These are phyloP conservation scores for Chondrilla cf. caribensis DNA, from an alignment of 37 sponge, comb jelly and placozoan species.

Conservation along the genomic window DNA sequence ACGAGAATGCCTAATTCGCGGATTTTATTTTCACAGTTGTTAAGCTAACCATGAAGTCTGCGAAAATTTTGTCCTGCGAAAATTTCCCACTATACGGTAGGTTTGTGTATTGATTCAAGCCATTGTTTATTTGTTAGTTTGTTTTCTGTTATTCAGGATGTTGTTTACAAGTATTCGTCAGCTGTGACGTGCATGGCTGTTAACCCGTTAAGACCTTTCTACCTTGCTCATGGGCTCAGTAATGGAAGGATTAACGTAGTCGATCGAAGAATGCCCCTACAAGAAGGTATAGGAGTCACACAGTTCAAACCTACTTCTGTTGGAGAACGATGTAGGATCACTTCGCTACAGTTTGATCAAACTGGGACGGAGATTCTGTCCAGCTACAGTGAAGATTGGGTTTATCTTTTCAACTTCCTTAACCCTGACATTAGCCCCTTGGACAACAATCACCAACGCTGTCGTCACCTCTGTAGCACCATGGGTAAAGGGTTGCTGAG, in stretches of 20 bases:
- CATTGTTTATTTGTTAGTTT: too few species aligned
- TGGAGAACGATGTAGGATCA: constrained; percentile 38
- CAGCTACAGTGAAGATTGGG: constrained; percentile 78
- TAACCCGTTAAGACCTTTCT: constrained; percentile 63
- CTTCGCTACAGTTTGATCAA: constrained; percentile 65
- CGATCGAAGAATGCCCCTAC: constrained; percentile 60
- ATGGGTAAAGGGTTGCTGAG: neutral
- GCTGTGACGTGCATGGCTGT: constrained; percentile 64
- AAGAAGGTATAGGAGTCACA: neutral
- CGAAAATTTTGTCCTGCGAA: too few species aligned
- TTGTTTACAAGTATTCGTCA: constrained; percentile 44
- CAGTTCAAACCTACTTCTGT: constrained; percentile 34
- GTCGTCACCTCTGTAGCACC: neutral
- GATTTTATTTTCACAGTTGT: too few species aligned
- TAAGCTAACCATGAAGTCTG: too few species aligned
- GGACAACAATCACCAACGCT: neutral
- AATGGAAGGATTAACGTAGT: constrained; percentile 63
- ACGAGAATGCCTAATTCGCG: too few species aligned
- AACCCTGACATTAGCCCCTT: neutral
- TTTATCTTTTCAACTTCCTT: constrained; percentile 70
- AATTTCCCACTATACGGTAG: too few species aligned
- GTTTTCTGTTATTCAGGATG: constrained; percentile 9
- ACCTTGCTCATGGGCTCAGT: constrained; percentile 60
- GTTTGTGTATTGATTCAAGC: too few species aligned
- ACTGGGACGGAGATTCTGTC: constrained; percentile 66